These are phyloP conservation scores for Acleris literana DNA, from an alignment of 2,888 invertebrate species.

Conservation along the genomic window DNA sequence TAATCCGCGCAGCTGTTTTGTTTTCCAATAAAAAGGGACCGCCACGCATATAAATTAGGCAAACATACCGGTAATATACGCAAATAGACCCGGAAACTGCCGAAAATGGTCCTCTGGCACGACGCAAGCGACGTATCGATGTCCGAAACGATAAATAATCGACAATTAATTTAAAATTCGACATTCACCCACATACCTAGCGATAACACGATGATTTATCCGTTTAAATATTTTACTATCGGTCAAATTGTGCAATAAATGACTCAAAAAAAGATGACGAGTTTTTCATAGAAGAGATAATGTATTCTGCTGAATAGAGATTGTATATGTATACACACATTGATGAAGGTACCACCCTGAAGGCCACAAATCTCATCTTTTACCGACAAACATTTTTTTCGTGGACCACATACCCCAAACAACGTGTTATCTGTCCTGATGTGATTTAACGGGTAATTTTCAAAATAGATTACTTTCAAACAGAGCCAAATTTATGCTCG, in stretches of 20 bases:
- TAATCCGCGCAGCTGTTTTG: slow-evolving; percentile 50
- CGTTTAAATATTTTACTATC: not conserved
- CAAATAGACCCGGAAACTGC: slow-evolving; percentile 64
- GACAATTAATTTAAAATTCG: slow-evolving; percentile 69
- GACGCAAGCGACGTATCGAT: slow-evolving; percentile 59
- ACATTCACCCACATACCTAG: slow-evolving; percentile 62
- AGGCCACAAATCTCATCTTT: slow-evolving; percentile 71
- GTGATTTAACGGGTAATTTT: slow-evolving; percentile 83
- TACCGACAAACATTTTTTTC: slow-evolving; percentile 76
- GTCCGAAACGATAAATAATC: slow-evolving; percentile 71
- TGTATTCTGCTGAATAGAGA: slow-evolving; percentile 43
- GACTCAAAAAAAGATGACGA: slow-evolving; percentile 8
- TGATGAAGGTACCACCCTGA: slow-evolving; percentile 77
- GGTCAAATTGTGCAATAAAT: slow-evolving; percentile 45
- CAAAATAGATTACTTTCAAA: slow-evolving; percentile 78
- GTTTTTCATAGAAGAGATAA: slow-evolving; percentile 52
- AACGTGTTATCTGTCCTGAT: slow-evolving; percentile 81
- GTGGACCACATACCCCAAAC: slow-evolving; percentile 71
- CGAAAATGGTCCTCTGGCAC: slow-evolving; percentile 62
- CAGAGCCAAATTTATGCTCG: slow-evolving; percentile 73
- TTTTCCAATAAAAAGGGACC: slow-evolving; percentile 54
- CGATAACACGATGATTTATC: slow-evolving; percentile 64
- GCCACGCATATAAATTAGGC: slow-evolving; percentile 63
- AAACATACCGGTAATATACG: slow-evolving; percentile 38
- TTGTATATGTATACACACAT: slow-evolving; percentile 52